Base-by-base conservation (phyloP, 2,113 vertebrate genomes). In the Cyanistes caeruleus region DNA sequence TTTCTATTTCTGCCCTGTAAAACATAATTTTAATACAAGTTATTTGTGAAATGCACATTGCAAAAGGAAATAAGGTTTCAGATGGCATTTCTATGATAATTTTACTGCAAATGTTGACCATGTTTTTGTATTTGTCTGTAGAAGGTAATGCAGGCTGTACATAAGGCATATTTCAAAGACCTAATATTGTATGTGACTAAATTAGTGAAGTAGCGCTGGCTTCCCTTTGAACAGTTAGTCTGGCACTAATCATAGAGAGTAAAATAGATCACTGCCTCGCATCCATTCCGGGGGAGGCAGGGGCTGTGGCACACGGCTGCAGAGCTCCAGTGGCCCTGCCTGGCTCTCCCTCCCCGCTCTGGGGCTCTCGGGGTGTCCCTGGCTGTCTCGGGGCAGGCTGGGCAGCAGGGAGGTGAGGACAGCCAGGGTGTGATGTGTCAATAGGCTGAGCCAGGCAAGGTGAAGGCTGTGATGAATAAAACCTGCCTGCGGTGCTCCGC, bases 31-130 rank as follows among this genome's bases (percentile, higher is more conserved):
- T 98, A 98, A 98, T 98, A 98, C 98, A 97, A 97, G 98, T 98
- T 98, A 98, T 98, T 98, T 98, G 97, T 97, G 98, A 97, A 98
- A 98, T 95, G 97, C 97, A 92, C 97, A 95, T 93, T 97, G 96
- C 97, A 97, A 98, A 97, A 97, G 97, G 97, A 98, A 98, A 98
- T 98, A 98, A 98, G 98, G 96, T 97, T 98, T 97, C 96, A 98
- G 97, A 98, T 98, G 97, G 97, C 97, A 97, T 98, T 98, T 98
- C 98, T 98, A 98, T 98, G 98, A 98, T 98, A 98, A 98, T 98
- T 98, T 98, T 97, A 98, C 97, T 97, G 98, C 98, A 95, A 97
- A 97, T 97, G 98, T 97, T 97, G 98, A 98, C 98, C 98, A 97
- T 98, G 98, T 97, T 98, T 96, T 97, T 97, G 97, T 97, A 89